A percentile compares a stretch with the other conserved stretches of the same genome.
phyloP scores from a whole-genome alignment of 2,888 invertebrate species.

The Drepanosiphum platanoidis region DNA sequence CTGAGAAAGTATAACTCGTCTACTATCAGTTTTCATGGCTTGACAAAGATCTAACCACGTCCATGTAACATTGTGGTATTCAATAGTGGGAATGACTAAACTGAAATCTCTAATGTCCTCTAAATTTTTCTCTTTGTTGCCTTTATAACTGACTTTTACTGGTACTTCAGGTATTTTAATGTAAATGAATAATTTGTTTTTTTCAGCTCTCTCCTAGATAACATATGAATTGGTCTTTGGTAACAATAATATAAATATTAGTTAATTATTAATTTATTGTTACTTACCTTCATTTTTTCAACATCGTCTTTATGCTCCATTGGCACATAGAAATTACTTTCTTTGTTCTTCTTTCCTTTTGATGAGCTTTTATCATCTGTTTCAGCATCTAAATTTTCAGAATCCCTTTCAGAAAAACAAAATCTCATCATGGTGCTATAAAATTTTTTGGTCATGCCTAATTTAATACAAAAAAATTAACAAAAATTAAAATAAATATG shows the following conservation, averaged over 20 bases:
- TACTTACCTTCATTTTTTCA: slow-evolving; percentile 89
- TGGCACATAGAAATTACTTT: slow-evolving; percentile 90
- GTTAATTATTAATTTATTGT: background rate
- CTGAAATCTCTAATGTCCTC: slow-evolving; percentile 95
- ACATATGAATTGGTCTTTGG: slow-evolving; percentile 54
- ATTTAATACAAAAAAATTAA: slow-evolving; percentile 61
- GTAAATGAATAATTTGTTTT: slow-evolving; percentile 97
- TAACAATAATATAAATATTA: slow-evolving; percentile 15
- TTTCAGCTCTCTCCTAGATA: slow-evolving; percentile 91
- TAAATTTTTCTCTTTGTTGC: slow-evolving; percentile 97
- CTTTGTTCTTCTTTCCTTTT: slow-evolving; percentile 73
- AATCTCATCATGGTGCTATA: slow-evolving; percentile 97
- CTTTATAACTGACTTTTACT: slow-evolving; percentile 92
- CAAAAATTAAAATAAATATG: slow-evolving; percentile 39
- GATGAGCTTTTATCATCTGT: slow-evolving; percentile 56
- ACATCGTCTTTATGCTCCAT: slow-evolving; percentile 91
- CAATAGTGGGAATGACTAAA: slow-evolving; percentile 92
- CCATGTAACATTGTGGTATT: slow-evolving; percentile 99
- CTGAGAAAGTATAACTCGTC: slow-evolving; percentile 85
- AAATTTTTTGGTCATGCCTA: slow-evolving; percentile 91
- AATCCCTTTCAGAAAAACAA: slow-evolving; percentile 94
- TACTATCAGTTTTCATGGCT: slow-evolving; percentile 93
- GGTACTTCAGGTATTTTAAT: slow-evolving; percentile 98
- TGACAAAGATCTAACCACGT: slow-evolving; percentile 97
- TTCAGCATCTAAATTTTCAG: slow-evolving; percentile 76